Conservation (phyloP, 2,888 invertebrate genomes). For the Orgyia antiqua region DNA sequence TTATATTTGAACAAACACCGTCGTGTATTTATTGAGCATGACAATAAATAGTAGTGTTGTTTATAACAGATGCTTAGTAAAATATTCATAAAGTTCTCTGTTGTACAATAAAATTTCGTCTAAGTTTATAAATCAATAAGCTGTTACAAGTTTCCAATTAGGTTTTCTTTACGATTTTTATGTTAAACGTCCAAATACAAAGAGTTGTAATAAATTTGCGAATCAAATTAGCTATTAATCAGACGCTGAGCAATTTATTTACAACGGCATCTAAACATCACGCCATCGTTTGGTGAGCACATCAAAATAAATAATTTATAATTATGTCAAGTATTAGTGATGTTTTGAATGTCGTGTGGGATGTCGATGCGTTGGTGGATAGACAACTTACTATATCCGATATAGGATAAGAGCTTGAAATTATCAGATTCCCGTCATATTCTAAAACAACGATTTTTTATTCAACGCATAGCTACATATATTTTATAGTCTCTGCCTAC, state of each 20-base stretch:
- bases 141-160: too few relatives aligned
- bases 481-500: too few relatives aligned
- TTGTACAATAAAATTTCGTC: too few relatives aligned
- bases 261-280: constrained; percentile 14
- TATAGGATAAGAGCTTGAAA: neutral
- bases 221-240: constrained; percentile 21
- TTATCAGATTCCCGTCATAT: constrained; percentile 22
- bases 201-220: constrained; percentile 14
- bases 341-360: constrained; percentile 18
- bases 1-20: constrained; percentile 6
- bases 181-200: constrained; percentile 5
- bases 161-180: constrained; percentile 1
- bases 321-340: constrained; percentile 13
- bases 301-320: constrained; percentile 26
- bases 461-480: neutral
- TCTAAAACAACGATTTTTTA: constrained; percentile 19
- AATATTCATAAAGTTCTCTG: too few relatives aligned
- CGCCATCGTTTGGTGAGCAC: constrained; percentile 14
- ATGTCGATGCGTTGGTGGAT: constrained; percentile 21
- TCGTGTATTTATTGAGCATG: neutral
- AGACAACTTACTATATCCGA: constrained; percentile 12
- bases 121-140: too few relatives aligned
- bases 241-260: constrained; percentile 15
- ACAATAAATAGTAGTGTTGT: neutral
- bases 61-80: too few relatives aligned